Percentiles rank a stretch among this genome's conserved stretches.
phyloP scores from a whole-genome alignment of 1,140 invertebrate species.

The Trichonephila clavipes region DNA sequence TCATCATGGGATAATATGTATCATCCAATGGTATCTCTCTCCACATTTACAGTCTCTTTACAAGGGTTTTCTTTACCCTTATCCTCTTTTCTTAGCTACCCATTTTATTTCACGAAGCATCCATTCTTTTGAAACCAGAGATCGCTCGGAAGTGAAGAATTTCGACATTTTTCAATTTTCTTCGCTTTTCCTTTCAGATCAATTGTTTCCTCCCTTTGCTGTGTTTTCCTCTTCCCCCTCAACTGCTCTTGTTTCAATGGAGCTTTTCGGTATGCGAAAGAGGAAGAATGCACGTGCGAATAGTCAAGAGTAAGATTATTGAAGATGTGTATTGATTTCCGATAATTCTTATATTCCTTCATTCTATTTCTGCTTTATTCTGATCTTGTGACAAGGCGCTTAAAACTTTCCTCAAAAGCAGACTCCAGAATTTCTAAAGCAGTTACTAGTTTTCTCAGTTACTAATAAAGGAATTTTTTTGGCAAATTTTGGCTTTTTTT shows the following conservation, averaged over 20 bases:
- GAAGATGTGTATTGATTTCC: constrained; percentile 73
- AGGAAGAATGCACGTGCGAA: constrained; percentile 64
- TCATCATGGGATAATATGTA: not conserved
- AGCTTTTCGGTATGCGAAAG: constrained; percentile 10
- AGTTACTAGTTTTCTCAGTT: constrained; percentile 22
- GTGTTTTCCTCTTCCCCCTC: constrained; percentile 48
- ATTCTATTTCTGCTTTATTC: constrained; percentile 67
- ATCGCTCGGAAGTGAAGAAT: constrained; percentile 40
- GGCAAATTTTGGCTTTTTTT: not conserved
- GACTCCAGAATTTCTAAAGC: constrained; percentile 53
- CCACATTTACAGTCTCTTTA: constrained; percentile 28
- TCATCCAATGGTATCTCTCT: not conserved
- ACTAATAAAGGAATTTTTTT: constrained; percentile 2
- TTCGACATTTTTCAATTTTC: constrained; percentile 73
- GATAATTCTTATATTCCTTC: constrained; percentile 70
- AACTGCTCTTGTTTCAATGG: constrained; percentile 68
- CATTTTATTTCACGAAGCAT: constrained; percentile 66
- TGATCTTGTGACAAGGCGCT: constrained; percentile 59
- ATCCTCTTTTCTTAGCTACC: not conserved
- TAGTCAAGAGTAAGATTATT: constrained; percentile 74
- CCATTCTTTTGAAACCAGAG: constrained; percentile 66
- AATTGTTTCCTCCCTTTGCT: constrained; percentile 53
- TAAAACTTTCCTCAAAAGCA: constrained; percentile 10
- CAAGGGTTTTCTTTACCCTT: not conserved
- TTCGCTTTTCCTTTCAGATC: constrained; percentile 67